phyloP scores from a whole-genome alignment of 2,113 vertebrate species.

The Halcyon senegalensis region DNA sequence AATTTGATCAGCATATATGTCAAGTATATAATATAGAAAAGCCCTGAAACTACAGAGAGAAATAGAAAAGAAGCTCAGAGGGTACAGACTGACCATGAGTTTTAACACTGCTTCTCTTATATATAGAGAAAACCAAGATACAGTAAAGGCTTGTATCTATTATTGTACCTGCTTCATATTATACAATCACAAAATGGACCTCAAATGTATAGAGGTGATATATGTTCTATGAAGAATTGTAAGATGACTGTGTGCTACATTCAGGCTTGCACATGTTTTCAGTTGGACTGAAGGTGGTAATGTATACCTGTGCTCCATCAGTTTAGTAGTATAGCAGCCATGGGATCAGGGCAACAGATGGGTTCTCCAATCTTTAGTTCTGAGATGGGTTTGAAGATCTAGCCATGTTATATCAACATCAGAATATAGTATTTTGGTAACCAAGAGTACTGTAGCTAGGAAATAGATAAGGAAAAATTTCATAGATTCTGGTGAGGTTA shows the following conservation, averaged over 20 bases:
- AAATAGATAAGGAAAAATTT: background rate
- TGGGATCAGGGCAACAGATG: background rate
- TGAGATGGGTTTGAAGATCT: background rate
- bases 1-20: background rate
- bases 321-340: background rate
- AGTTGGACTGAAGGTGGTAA: fast-evolving
- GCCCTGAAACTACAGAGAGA: background rate
- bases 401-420: background rate
- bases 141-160: background rate
- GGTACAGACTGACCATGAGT: fast-evolving
- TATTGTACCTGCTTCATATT: background rate
- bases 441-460: background rate
- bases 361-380: background rate
- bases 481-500: background rate
- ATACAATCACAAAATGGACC: background rate
- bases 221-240: background rate
- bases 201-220: background rate
- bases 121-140: background rate
- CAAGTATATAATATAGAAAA: background rate
- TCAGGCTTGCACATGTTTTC: fast-evolving
- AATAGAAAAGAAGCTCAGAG: background rate
- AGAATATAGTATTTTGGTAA: background rate
- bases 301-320: background rate
- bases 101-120: background rate
- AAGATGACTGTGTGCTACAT: fast-evolving